Evolutionary conservation across 2,888 invertebrate species (phyloP).

Genomic region (Stenodema calcarata): DNA sequence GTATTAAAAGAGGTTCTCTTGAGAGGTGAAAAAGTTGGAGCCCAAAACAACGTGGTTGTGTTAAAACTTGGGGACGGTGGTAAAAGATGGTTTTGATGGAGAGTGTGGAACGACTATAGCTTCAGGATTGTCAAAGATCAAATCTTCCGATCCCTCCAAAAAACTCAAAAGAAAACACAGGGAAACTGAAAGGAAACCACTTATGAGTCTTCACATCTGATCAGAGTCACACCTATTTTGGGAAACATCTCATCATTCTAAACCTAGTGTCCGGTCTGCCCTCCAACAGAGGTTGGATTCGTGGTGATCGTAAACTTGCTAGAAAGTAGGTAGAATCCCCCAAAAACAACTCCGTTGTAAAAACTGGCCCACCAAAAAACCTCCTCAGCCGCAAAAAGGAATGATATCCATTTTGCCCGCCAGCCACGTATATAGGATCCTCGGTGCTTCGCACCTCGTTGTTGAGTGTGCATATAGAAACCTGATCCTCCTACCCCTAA

Average conservation of each 20-base stretch:
- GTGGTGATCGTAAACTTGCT: no score
- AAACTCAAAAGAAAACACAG: neutral
- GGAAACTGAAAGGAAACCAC: neutral
- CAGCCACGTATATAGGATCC: no score
- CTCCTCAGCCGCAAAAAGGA: no score
- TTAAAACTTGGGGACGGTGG: neutral
- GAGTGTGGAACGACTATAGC: neutral
- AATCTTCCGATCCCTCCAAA: neutral
- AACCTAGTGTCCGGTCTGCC: no score
- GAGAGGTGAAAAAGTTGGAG: neutral
- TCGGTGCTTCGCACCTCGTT: no score
- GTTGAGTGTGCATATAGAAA: no score
- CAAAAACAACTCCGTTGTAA: no score
- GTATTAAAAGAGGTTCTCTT: neutral
- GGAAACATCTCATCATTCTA: neutral
- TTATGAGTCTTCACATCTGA: neutral
- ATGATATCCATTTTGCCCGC: no score
- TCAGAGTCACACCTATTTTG: neutral
- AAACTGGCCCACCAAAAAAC: no score
- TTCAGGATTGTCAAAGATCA: neutral
- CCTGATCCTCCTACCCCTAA: no score
- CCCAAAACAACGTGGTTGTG: neutral
- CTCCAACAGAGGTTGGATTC: no score
- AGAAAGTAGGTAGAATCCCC: no score
- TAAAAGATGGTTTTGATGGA: neutral